These are phyloP conservation scores for Platalea minor DNA, from an alignment of 2,797 vertebrate species.

Conservation along the genomic window DNA sequence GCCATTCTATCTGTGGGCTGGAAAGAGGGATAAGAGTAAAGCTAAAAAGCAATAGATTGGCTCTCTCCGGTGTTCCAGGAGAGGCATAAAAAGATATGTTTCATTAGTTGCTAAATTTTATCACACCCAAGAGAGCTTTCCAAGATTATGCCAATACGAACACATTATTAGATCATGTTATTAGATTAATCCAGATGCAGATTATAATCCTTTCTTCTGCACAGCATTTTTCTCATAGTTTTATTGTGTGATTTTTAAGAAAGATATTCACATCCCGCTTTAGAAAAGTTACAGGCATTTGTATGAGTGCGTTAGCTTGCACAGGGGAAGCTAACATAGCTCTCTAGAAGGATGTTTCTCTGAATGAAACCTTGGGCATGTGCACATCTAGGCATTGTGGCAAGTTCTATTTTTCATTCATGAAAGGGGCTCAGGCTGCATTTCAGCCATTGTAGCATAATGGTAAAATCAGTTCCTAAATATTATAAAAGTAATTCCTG, in stretches of 20 bases:
- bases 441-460: background rate
- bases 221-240: background rate
- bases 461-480: background rate
- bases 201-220: background rate
- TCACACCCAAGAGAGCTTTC: background rate
- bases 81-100: background rate
- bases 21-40: background rate
- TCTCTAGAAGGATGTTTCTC: background rate
- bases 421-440: background rate
- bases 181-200: background rate
- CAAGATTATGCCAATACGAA: background rate
- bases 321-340: background rate
- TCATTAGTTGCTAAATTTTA: background rate
- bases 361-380: background rate
- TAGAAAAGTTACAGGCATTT: background rate
- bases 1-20: background rate
- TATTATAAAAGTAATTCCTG: background rate
- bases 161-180: background rate
- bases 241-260: background rate
- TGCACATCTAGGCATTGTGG: background rate
- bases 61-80: background rate
- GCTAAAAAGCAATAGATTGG: background rate
- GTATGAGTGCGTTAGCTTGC: background rate
- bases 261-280: background rate
- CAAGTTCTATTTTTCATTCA: background rate